Percentiles rank a stretch among this genome's conserved stretches.
Evolutionary conservation across 2,113 vertebrate genomes (phyloP).

Genomic region (Sinocyclocheilus anophthalmus): DNA sequence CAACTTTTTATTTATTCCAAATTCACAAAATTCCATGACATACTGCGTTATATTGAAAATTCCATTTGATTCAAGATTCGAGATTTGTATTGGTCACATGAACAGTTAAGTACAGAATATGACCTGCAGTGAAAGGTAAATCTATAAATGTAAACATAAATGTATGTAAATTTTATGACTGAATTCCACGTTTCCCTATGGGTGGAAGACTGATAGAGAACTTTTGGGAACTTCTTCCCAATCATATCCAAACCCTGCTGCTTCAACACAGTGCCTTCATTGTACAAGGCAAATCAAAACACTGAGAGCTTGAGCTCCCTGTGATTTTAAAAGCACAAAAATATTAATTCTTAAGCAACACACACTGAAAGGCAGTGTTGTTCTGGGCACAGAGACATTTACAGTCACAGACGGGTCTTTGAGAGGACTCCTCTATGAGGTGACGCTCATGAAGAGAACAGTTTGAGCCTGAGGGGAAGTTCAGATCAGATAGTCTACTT

Average conservation of each 20-base stretch:
- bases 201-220: not conserved
- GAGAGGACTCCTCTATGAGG: not conserved
- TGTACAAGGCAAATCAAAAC: conserved; percentile 19
- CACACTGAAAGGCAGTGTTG: not conserved
- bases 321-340: not conserved
- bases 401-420: not conserved
- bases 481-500: not conserved
- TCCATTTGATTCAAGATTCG: not conserved
- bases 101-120: too few relatives aligned
- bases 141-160: too few relatives aligned
- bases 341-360: not conserved
- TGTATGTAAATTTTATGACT: too few relatives aligned
- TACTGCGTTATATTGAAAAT: too few relatives aligned
- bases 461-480: conserved; percentile 7
- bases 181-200: too few relatives aligned
- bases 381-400: not conserved
- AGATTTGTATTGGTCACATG: not conserved
- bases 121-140: too few relatives aligned
- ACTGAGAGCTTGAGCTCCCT: not conserved
- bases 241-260: not conserved
- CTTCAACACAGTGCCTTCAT: conserved; percentile 38
- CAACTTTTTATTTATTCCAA: not conserved
- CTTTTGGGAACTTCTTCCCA: not conserved
- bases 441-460: conserved; percentile 1
- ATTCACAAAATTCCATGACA: too few relatives aligned